Percentiles rank a stretch among this genome's conserved stretches.
These are phyloP conservation scores for Metalampra italica DNA, from an alignment of 2,888 invertebrate genomes.

Conservation along the genomic window DNA sequence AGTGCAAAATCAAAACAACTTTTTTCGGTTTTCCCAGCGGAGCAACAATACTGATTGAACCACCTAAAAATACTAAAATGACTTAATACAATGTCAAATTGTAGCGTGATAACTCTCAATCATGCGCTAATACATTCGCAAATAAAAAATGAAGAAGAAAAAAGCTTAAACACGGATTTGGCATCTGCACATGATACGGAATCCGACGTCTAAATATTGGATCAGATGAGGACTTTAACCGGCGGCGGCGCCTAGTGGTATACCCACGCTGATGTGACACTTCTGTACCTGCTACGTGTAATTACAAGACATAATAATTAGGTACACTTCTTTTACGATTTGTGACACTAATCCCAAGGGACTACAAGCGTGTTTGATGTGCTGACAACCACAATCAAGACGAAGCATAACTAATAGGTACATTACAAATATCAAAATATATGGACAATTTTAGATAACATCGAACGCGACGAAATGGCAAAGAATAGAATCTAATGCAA, in stretches of 20 bases:
- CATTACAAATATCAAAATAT: no score
- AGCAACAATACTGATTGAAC: constrained; percentile 36
- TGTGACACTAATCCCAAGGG: no score
- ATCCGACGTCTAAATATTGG: constrained; percentile 61
- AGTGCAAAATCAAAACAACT: constrained; percentile 5
- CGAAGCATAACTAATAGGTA: no score
- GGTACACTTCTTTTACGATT: no score
- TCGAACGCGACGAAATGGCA: no score
- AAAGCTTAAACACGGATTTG: constrained; percentile 68
- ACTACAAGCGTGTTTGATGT: no score
- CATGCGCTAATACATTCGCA: constrained; percentile 70
- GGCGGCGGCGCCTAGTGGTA: constrained; percentile 17
- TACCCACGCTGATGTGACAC: neutral
- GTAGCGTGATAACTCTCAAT: constrained; percentile 70
- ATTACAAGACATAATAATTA: no score
- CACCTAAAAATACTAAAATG: constrained; percentile 65
- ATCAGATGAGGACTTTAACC: constrained; percentile 41
- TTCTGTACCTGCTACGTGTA: no score
- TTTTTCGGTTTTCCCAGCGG: constrained; percentile 44
- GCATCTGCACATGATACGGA: constrained; percentile 59
- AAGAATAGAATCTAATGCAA: no score
- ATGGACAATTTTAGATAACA: no score
- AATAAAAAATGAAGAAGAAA: constrained; percentile 56
- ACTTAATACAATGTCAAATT: constrained; percentile 66
- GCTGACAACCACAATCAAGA: no score